Percentiles rank a stretch among this genome's conserved stretches.
Evolutionary conservation across 2,113 vertebrate species (phyloP).

Genomic region (Tachysurus vachellii): DNA sequence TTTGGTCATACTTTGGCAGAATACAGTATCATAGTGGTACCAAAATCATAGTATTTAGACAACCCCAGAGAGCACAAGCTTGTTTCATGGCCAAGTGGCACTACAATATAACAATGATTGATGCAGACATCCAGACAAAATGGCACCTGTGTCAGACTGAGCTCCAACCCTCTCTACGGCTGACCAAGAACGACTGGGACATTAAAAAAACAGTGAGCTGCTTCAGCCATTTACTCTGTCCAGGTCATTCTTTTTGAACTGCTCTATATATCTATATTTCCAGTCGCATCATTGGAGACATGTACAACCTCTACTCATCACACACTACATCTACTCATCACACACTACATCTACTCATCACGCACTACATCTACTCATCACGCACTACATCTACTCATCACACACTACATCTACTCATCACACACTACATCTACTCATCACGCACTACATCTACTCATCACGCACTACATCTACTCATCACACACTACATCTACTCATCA

Average conservation of each 20-base stretch:
- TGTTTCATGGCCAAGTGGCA: background rate
- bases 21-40: background rate
- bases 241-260: background rate
- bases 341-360: too few species aligned
- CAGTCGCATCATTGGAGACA: too few species aligned
- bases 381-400: too few species aligned
- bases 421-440: too few species aligned
- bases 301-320: too few species aligned
- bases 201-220: background rate
- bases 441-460: too few species aligned
- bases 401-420: too few species aligned
- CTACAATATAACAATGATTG: background rate
- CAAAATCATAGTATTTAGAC: background rate
- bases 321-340: too few species aligned
- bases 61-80: background rate
- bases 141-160: conserved; percentile 9
- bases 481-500: too few species aligned
- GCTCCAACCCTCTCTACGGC: background rate
- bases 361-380: too few species aligned
- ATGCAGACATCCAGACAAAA: conserved; percentile 27
- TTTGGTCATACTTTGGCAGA: background rate
- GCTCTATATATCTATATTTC: background rate
- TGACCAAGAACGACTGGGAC: conserved; percentile 15
- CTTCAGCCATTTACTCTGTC: conserved; percentile 2
- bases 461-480: too few species aligned